Evolutionary conservation across 2,797 vertebrate genomes (phyloP).

Genomic region (Vipera ursinii): DNA sequence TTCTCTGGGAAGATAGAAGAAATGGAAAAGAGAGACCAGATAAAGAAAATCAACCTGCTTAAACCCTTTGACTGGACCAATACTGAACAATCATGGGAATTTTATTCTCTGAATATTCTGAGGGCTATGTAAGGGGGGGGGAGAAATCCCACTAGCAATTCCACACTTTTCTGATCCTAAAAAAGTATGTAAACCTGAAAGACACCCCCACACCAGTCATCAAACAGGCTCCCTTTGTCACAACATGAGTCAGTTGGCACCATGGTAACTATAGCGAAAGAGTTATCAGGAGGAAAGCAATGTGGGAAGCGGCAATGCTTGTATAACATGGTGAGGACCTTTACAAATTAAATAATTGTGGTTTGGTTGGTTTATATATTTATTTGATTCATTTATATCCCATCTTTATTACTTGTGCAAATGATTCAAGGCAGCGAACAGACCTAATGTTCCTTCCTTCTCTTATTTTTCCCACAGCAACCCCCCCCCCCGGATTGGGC

Average conservation of each 20-base stretch:
- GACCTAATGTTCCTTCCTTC: background rate
- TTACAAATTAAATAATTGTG: background rate
- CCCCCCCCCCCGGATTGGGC: background rate
- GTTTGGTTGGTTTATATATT: too few species aligned
- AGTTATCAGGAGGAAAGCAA: background rate
- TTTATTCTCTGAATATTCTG: background rate
- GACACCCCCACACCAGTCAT: background rate
- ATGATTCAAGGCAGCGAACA: background rate
- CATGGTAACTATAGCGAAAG: background rate
- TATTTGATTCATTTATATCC: background rate
- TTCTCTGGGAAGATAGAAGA: background rate
- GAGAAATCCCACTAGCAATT: background rate
- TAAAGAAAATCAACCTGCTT: background rate
- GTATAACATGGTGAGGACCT: background rate
- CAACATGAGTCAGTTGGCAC: background rate
- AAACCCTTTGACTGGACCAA: background rate
- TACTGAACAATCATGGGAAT: background rate
- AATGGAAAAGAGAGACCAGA: background rate
- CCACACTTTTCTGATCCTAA: background rate
- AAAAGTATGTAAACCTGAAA: background rate
- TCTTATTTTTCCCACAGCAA: background rate
- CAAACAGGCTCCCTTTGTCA: background rate
- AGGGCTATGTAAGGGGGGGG: background rate
- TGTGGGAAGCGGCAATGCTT: background rate
- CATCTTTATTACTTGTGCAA: background rate